Evolutionary conservation across 2,797 vertebrate genomes (phyloP), one percentile per base, ranked within the genome.

Genomic region (Meriones psammophilus): DNA sequence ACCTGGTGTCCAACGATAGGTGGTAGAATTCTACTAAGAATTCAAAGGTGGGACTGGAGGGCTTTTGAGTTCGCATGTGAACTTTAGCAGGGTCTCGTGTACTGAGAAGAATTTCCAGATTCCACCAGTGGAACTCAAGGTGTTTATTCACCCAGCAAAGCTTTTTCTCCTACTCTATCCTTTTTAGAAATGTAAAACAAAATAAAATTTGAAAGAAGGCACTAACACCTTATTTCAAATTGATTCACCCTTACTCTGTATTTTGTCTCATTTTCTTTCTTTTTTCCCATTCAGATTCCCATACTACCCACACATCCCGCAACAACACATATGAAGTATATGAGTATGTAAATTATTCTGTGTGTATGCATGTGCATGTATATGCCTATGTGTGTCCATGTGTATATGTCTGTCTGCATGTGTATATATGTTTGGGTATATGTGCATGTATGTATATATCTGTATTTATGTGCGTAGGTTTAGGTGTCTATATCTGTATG

Each of bases 261-360:
- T 81, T 86, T 94, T 58, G 14, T n/a, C 24, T 22, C 12, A 18
- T 76, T 56, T 80, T 39, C 13, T 42, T 80, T 22, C 46, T 58
- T 58, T 56, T 28, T 92, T 9, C 5, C 5, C 8, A 14, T 39
- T 36, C 12, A 46, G 8, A 68, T 26, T 36, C 22, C 3, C 8
- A 28, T 1, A 22, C 8, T 20, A 9, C 1, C 4, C 15, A 9
- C 1, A 20, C 0, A 33, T 30, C 28, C 6, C 6, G 33, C 58
- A 58, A 17, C 12, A 3, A 28, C 30, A 78, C 1, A 15, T 14
- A 69, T 66, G 8, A 9, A 9, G 79, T 54, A 3, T 22, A 12
- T 8, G 14, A 20, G 14, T 15, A 13, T 73, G 14, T 18, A 1
- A 20, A 5, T 66, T 68, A 66, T 10, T 68, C 28, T 56, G 2